A percentile compares a stretch with the other conserved stretches of the same genome.
Evolutionary conservation across 2,888 invertebrate species (phyloP).

Genomic region (Horisme vitalbata): DNA sequence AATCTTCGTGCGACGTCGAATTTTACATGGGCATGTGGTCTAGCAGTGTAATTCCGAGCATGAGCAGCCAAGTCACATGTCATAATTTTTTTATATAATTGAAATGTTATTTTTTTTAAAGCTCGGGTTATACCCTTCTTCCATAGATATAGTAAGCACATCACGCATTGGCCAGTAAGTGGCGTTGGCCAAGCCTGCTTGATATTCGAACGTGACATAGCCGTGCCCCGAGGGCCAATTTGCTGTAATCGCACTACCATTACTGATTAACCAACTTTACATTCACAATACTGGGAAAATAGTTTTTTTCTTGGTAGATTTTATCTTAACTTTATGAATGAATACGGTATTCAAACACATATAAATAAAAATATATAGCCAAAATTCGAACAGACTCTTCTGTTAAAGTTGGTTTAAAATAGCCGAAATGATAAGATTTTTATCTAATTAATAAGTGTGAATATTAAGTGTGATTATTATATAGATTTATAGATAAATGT

Average conservation of each 20-base stretch:
- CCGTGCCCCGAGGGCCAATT: conserved; percentile 69
- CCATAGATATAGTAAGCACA: conserved; percentile 45
- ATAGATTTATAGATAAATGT: no score
- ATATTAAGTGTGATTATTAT: no score
- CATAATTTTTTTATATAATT: not conserved
- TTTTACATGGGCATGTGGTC: no score
- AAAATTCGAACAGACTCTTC: no score
- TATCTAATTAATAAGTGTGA: no score
- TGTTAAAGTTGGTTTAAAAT: no score
- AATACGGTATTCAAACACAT: no score
- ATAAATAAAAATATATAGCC: no score
- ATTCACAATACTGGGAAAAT: conserved; percentile 75
- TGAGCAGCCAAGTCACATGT: not conserved
- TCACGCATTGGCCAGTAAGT: conserved; percentile 71
- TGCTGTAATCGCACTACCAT: conserved; percentile 72
- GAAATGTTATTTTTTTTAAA: conserved; percentile 1
- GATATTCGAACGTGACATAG: conserved; percentile 75
- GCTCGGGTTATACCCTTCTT: conserved; percentile 21
- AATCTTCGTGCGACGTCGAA: no score
- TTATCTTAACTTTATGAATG: not conserved
- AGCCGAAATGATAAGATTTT: no score
- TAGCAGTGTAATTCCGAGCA: no score
- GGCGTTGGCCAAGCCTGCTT: conserved; percentile 69
- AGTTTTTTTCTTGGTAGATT: conserved; percentile 20
- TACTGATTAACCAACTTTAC: conserved; percentile 75